Percentiles rank a stretch among this genome's conserved stretches.
Conservation (phyloP, 92 coral and sea anemone species). For the Siderastrea siderea region DNA sequence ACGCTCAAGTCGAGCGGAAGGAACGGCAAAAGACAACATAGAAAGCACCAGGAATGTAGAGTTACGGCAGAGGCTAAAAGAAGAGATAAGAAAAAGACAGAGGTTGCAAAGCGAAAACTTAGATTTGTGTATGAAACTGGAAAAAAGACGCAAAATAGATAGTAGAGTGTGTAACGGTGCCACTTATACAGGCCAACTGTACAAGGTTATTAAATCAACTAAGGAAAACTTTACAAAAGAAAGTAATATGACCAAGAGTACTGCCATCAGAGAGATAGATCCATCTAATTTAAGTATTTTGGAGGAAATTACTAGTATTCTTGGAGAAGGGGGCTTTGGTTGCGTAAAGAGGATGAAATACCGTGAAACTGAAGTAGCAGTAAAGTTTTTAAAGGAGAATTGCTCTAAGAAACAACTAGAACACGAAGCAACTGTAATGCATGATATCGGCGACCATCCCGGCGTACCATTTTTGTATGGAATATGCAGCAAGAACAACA, state of each 20-base stretch:
- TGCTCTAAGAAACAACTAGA: background rate
- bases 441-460: slow-evolving; percentile 12
- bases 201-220: background rate
- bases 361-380: slow-evolving; percentile 1
- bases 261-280: background rate
- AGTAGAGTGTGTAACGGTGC: background rate
- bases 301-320: background rate
- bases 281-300: background rate
- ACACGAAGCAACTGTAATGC: slow-evolving; percentile 6
- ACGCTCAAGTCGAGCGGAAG: no score
- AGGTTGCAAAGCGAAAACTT: background rate
- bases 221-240: background rate
- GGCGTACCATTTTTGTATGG: slow-evolving; percentile 15
- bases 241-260: no score
- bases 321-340: slow-evolving; percentile 16
- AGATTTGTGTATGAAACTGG: slow-evolving; percentile 11
- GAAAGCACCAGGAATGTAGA: no score
- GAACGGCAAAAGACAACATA: no score
- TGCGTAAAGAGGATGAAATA: background rate
- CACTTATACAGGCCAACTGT: background rate
- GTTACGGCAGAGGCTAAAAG: background rate
- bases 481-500: background rate
- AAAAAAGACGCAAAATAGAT: background rate
- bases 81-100: slow-evolving; percentile 4
- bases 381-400: background rate